Base-by-base conservation (phyloP, 2,797 vertebrate species). In the Myotis planiceps region DNA sequence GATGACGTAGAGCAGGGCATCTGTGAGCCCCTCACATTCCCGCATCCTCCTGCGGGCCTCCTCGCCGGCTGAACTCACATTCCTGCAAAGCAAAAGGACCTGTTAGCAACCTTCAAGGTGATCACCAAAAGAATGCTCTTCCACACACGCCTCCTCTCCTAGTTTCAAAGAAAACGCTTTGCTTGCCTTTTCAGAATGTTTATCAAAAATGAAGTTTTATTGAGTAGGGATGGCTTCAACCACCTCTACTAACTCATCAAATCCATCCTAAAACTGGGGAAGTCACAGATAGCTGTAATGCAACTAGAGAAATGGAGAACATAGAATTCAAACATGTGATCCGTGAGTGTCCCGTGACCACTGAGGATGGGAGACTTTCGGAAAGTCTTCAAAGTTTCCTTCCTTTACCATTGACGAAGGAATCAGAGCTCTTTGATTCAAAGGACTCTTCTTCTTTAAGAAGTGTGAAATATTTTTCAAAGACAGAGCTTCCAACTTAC, bases 1-100 rank as follows among this genome's bases (percentile, higher is more conserved):
- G 98, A 99, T 99, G 98, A 99, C 99, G 49, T 99, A 99, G 85
- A 99, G 99, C 98, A 99, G 98, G 13, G 99, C 99, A 9, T 99
- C 99, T 0, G 99, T 99, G 98, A 99, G 99, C 60, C 99, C 99
- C 47, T 99, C 99, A 49, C 99, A 99, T 97, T 99, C 99, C 94
- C 99, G 99, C 99, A 99, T 99, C 96, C 99, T 99, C 96, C 99
- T 98, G 79, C 99, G 99, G 72, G 99, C 99, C 98, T 99, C 99
- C 98, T 99, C 99, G 72, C 99, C 99, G 42, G 99, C 99, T 47
- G 99, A 99, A 98, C 99, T 99, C 97, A 99, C 99, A 88, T 99
- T 99, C 99, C 99, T 99, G 98, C 72, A 96, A 98, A 95, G 97
- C 88, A 98, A 98, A 71, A 91, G 72, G 66, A 96, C 71, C 9